Conservation (phyloP, 2,113 vertebrate genomes). For the Colistium nudipinnis region DNA sequence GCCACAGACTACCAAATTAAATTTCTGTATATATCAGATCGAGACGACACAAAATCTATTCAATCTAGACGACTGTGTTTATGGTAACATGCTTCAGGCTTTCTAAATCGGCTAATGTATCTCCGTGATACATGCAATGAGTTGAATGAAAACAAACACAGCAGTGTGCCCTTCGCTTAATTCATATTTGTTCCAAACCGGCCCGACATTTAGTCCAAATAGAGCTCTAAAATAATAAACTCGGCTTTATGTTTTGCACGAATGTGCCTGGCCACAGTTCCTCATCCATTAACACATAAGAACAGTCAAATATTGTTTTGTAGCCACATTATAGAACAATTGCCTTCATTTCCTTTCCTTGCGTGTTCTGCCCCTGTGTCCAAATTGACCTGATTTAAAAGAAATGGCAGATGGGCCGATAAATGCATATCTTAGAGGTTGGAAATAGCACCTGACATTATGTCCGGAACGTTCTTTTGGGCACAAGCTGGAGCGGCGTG, state of each 20-base stretch:
- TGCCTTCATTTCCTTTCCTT: conserved; percentile 64
- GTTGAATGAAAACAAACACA: conserved; percentile 44
- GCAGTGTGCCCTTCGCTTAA: conserved; percentile 40
- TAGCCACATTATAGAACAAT: conserved; percentile 64
- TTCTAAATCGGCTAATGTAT: conserved; percentile 23
- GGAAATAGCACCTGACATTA: conserved; percentile 52
- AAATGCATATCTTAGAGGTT: conserved; percentile 54
- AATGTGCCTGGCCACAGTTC: conserved; percentile 55
- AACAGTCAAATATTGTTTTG: conserved; percentile 64
- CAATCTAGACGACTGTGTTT: conserved; percentile 11
- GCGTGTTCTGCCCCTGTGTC: conserved; percentile 42
- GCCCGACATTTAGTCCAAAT: conserved; percentile 47
- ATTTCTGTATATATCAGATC: conserved; percentile 18
- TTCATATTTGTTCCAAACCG: conserved; percentile 31
- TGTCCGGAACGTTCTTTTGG: conserved; percentile 31
- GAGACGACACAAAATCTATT: neutral
- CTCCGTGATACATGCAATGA: conserved; percentile 12
- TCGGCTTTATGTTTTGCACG: conserved; percentile 51
- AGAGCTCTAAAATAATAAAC: conserved; percentile 42
- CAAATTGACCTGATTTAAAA: conserved; percentile 68
- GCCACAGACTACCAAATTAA: neutral
- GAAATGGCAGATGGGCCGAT: conserved; percentile 44
- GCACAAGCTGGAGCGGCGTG: conserved; percentile 1
- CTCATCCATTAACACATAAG: conserved; percentile 54
- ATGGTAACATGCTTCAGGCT: neutral